A percentile compares a stretch with the other conserved stretches of the same genome.
These are phyloP conservation scores for Platichthys stellatus DNA, from an alignment of 2,113 vertebrate species.

Conservation along the genomic window DNA sequence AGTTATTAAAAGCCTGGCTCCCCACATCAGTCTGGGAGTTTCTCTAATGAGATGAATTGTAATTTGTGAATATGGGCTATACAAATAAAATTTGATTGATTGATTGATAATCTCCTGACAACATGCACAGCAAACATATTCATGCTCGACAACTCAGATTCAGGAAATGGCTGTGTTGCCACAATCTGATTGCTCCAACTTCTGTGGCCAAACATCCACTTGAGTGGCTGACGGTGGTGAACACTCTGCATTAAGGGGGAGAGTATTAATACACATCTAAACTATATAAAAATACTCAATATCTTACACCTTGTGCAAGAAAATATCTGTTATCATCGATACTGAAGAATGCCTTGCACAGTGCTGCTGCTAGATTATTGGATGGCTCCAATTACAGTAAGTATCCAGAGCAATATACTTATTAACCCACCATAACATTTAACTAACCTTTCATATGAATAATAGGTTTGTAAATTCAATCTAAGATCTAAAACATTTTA, in stretches of 20 bases:
- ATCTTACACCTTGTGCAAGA: background rate
- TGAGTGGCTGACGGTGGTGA: conserved; percentile 41
- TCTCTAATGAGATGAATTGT: too few species aligned
- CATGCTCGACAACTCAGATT: conserved; percentile 58
- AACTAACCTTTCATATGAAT: too few species aligned
- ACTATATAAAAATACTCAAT: background rate
- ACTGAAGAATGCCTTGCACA: background rate
- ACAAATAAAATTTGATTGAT: too few species aligned
- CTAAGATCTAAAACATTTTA: too few species aligned
- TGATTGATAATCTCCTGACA: conserved; percentile 61
- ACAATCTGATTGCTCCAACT: conserved; percentile 68
- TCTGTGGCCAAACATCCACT: conserved; percentile 53
- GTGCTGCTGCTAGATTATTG: background rate
- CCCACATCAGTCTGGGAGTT: conserved; percentile 54
- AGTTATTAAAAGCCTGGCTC: conserved; percentile 60
- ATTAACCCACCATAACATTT: background rate
- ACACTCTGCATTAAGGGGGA: background rate
- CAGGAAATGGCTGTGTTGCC: conserved; percentile 59
- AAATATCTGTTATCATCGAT: conserved; percentile 9
- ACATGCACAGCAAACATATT: conserved; percentile 46
- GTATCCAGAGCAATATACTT: too few species aligned
- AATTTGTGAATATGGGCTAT: too few species aligned
- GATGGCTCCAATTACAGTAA: background rate
- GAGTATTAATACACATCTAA: background rate
- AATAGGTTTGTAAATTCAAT: too few species aligned